These are phyloP conservation scores for Laspeyria flexula DNA, from an alignment of 2,888 invertebrate species.

Conservation along the genomic window DNA sequence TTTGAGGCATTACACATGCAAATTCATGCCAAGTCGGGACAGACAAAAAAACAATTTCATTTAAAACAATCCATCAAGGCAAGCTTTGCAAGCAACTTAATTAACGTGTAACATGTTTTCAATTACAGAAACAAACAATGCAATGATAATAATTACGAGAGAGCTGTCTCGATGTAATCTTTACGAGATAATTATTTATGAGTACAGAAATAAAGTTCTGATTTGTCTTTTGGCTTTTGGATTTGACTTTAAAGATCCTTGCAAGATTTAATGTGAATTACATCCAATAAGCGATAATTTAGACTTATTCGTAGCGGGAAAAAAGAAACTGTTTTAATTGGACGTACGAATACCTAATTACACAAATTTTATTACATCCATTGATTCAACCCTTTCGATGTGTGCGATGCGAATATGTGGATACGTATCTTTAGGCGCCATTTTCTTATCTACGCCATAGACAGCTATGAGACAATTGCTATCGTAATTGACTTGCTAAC, in stretches of 20 bases:
- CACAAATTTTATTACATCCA: too few relatives aligned
- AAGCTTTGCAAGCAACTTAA: slow-evolving; percentile 73
- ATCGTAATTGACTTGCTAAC: slow-evolving; percentile 21
- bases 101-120: slow-evolving; percentile 71
- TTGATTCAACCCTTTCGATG: too few relatives aligned
- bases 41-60: slow-evolving; percentile 67
- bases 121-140: slow-evolving; percentile 80
- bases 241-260: too few relatives aligned
- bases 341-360: too few relatives aligned
- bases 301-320: too few relatives aligned
- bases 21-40: slow-evolving; percentile 70
- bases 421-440: too few relatives aligned
- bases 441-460: background rate
- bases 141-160: slow-evolving; percentile 49
- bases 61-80: slow-evolving; percentile 75
- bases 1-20: slow-evolving; percentile 77
- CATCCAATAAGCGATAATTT: too few relatives aligned
- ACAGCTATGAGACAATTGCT: slow-evolving; percentile 4
- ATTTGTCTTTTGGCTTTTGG: too few relatives aligned
- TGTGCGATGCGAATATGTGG: background rate
- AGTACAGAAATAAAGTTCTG: slow-evolving; percentile 1
- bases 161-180: slow-evolving; percentile 25
- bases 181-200: slow-evolving; percentile 33
- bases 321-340: too few relatives aligned
- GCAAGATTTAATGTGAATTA: too few relatives aligned